Evolutionary conservation across 2,888 invertebrate species (phyloP), one percentile per base, ranked within the genome.

Genomic region (Theretra japonica): DNA sequence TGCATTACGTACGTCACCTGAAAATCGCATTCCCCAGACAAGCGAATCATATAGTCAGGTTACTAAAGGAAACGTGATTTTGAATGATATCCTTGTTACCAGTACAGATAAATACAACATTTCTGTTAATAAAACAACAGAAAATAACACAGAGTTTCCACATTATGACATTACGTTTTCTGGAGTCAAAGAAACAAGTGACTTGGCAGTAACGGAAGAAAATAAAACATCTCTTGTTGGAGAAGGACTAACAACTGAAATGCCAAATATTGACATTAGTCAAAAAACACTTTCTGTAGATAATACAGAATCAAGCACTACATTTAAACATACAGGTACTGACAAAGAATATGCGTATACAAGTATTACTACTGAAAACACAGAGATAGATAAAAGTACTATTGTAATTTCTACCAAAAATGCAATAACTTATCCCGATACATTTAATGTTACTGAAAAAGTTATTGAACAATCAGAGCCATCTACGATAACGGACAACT

Each of bases 161-260:
- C n/a, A 53, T 19, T 11, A 11, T 41, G 2, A n/a, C n/a, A 53
- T 53, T 15, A 41, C 41, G 11, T 41, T 41, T 33, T 33, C 33
- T 33, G 33, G 7, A 33, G 4, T 7, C 8, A 33, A 33, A 33
- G 7, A 30, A 17, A 60, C 30, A 33, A n/a, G 19, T 8, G 2
- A n/a, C 33, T 11, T 7, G 4, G 19, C 21, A 33, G 33, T 8
- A 41, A 23, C 65, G 6, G 41, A 23, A 17, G 21, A 48, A 17
- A 21, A 41, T 33, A 65, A 21, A 21, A 65, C 41, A 15, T 1
- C 4, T 21, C 4, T 6, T 59, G 0, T 15, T 41, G 28, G 28
- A 4, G 30, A 53, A 8, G 30, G 8, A 21, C 30, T 33, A n/a
- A 62, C 28, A 60, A 70, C 53, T 33, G 62, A 62, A 53, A 70